Evolutionary conservation across 1,140 invertebrate genomes (phyloP), one percentile per base, ranked within the genome.

Genomic region (Drosophila funebris): DNA sequence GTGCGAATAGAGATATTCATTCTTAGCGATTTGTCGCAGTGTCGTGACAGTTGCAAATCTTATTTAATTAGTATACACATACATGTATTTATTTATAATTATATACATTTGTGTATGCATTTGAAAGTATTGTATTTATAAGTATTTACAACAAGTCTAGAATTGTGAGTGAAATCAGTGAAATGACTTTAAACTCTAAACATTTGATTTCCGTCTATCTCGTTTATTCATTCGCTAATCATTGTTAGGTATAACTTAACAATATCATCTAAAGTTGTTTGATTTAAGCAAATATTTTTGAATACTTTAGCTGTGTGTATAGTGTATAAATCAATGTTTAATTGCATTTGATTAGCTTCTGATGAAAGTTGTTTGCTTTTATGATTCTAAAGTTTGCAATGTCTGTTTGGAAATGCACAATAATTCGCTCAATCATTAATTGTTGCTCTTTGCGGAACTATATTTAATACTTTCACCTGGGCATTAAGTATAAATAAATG

Each of bases 31-130:
- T 53, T 50, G 57, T 46, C 41, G 57, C 57, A 24, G 43, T 41
- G 43, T 63, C 48, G 63, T 57, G 53, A 67, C 63, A 67, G 56
- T 54, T 54, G 61, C 50, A 64, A 64, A 56, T 64, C 48, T 44
- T 43, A 43, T 31, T 64, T 63, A 48, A 71, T 64, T 33, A 29
- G 16, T 54, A 53, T 58, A 53, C 14, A 54, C 3, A 22, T 24
- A 56, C 18, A 11, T 20, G 29, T 27, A 18, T 50, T 64, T 63
- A 16, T 58, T 52, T 50, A 81, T 43, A 63, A 36, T 44, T 54
- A 41, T 41, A 27, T 24, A 24, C 4, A 24, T n/a, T n/a, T 24
- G 22, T 24, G 4, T 27, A 27, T 27, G 24, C 20, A 50, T 53
- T 54, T n/a, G n/a, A n/a, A n/a, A n/a, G 61, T 66, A 57, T 36